A percentile compares a stretch with the other conserved stretches of the same genome.
phyloP scores from a whole-genome alignment of 2,888 invertebrate genomes.

The Monopis laevigella region DNA sequence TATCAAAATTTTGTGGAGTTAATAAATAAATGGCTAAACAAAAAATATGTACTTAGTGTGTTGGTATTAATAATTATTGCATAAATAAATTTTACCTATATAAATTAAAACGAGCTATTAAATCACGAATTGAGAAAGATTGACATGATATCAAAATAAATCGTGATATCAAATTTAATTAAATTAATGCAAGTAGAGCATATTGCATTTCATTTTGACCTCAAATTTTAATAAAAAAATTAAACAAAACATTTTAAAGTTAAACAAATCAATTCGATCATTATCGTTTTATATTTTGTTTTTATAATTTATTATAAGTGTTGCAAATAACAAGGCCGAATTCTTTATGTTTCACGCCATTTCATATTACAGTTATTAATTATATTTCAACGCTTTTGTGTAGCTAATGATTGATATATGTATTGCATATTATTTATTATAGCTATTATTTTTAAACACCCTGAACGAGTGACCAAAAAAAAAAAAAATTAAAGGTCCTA shows the following conservation, averaged over 20 bases:
- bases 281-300: not conserved
- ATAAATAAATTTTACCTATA: too few relatives aligned
- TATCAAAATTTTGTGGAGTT: too few relatives aligned
- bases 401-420: too few relatives aligned
- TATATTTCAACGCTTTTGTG: slow-evolving; percentile 4
- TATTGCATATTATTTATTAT: too few relatives aligned
- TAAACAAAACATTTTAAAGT: not conserved
- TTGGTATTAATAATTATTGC: too few relatives aligned
- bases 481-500: too few relatives aligned
- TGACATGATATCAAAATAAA: not conserved
- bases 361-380: not conserved
- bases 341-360: not conserved
- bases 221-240: too few relatives aligned
- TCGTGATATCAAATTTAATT: slow-evolving; percentile 5
- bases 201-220: not conserved
- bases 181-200: not conserved
- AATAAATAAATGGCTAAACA: too few relatives aligned
- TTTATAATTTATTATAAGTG: not conserved
- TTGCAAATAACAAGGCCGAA: slow-evolving; percentile 2
- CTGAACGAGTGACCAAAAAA: too few relatives aligned
- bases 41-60: too few relatives aligned
- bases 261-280: not conserved
- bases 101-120: too few relatives aligned
- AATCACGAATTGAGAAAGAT: slow-evolving; percentile 1
- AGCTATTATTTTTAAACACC: too few relatives aligned